These are phyloP conservation scores for Sinocyclocheilus rhinocerous DNA, from an alignment of 2,113 vertebrate genomes.

Conservation along the genomic window DNA sequence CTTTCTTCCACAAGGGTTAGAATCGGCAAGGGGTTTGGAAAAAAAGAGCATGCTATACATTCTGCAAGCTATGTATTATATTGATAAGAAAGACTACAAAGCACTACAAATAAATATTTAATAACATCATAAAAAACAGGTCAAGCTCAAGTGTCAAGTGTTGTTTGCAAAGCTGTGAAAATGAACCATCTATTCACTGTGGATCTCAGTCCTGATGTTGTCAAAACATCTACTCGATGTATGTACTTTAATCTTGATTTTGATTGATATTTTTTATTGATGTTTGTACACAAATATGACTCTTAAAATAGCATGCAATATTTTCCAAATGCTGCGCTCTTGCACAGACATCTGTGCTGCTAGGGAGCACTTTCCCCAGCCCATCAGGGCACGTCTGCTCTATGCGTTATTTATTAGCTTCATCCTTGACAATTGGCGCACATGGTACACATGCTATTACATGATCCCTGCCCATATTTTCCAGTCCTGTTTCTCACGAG, in stretches of 20 bases:
- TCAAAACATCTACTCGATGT: neutral
- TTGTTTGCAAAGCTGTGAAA: neutral
- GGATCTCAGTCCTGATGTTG: neutral
- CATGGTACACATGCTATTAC: conserved; percentile 49
- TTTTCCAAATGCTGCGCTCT: neutral
- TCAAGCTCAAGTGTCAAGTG: neutral
- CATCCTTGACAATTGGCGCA: conserved; percentile 59
- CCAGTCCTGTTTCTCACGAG: conserved; percentile 56
- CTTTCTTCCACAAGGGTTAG: too few relatives aligned
- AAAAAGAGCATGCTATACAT: neutral
- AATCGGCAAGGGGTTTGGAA: too few relatives aligned
- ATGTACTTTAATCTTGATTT: neutral
- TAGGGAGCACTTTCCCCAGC: conserved; percentile 48
- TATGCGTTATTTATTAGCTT: conserved; percentile 74
- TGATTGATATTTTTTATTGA: neutral
- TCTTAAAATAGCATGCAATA: neutral
- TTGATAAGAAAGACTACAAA: neutral
- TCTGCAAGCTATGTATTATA: neutral
- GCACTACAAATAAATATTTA: neutral
- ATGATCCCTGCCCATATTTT: conserved; percentile 44
- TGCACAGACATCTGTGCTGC: neutral
- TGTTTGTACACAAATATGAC: neutral
- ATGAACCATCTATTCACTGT: neutral
- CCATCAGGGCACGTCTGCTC: conserved; percentile 63
- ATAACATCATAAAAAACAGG: neutral